Evolutionary conservation across 2,888 invertebrate species (phyloP).

Genomic region (Chamaedrilus cognettii): DNA sequence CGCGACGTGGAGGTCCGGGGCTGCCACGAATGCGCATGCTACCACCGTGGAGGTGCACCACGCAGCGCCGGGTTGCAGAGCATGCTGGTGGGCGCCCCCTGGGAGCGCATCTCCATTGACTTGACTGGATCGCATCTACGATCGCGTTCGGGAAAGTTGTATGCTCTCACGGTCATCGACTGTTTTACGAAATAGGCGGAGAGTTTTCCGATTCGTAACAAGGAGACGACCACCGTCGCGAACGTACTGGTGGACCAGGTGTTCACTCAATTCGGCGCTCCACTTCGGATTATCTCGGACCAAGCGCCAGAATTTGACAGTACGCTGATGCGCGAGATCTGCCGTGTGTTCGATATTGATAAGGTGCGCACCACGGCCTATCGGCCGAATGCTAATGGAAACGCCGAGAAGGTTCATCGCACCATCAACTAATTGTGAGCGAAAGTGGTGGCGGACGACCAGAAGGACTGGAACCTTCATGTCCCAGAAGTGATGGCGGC

Average conservation of each 20-base stretch:
- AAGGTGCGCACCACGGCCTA: constrained; percentile 1
- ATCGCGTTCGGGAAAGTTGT: background rate
- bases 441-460: background rate
- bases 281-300: background rate
- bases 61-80: too few species aligned
- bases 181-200: background rate
- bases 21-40: too few species aligned
- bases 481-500: background rate
- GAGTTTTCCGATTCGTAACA: too few species aligned
- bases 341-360: background rate
- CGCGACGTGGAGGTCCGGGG: background rate
- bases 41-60: too few species aligned
- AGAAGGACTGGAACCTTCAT: constrained; percentile 9
- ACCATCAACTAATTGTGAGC: background rate
- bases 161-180: background rate
- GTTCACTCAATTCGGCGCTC: background rate
- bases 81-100: background rate
- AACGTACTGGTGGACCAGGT: constrained; percentile 1
- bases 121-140: background rate
- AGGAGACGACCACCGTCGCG: background rate
- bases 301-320: background rate
- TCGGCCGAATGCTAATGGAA: background rate
- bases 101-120: background rate
- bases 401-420: background rate
- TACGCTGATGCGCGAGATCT: background rate